These are phyloP conservation scores for Setophaga coronata DNA, from an alignment of 2,113 vertebrate species.

Conservation along the genomic window DNA sequence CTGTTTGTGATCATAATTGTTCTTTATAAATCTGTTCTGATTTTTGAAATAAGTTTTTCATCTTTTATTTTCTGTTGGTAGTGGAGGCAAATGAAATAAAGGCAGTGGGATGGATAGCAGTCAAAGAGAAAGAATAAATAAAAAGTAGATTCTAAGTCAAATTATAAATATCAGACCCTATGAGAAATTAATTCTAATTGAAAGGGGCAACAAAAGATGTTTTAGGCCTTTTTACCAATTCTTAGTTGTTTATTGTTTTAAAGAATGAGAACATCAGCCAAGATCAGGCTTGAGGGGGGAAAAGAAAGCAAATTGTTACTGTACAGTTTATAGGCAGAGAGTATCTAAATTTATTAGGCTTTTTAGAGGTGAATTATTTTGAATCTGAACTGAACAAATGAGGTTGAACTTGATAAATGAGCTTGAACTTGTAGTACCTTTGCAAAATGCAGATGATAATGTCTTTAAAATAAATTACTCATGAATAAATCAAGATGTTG, in stretches of 20 bases:
- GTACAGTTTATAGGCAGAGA: background rate
- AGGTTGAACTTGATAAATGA: constrained; percentile 57
- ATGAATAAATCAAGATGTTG: constrained; percentile 60
- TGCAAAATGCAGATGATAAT: constrained; percentile 31
- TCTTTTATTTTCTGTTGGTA: background rate
- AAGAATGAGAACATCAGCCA: background rate
- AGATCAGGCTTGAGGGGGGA: background rate
- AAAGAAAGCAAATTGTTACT: background rate
- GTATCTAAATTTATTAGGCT: constrained; percentile 13
- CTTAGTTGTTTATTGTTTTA: background rate
- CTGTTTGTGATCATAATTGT: background rate
- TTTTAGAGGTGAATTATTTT: constrained; percentile 32
- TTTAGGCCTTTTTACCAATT: background rate
- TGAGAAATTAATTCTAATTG: background rate
- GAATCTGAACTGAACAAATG: constrained; percentile 29
- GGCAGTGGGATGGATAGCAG: background rate
- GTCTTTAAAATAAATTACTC: constrained; percentile 62
- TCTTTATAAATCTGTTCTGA: background rate
- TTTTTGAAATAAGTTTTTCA: background rate
- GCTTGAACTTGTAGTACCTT: constrained; percentile 41
- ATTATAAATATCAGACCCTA: background rate
- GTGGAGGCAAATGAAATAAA: background rate
- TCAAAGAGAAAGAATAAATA: background rate
- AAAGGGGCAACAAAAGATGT: background rate
- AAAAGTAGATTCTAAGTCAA: background rate